These are phyloP conservation scores for Eleginops maclovinus DNA, from an alignment of 2,113 vertebrate species.

Conservation along the genomic window DNA sequence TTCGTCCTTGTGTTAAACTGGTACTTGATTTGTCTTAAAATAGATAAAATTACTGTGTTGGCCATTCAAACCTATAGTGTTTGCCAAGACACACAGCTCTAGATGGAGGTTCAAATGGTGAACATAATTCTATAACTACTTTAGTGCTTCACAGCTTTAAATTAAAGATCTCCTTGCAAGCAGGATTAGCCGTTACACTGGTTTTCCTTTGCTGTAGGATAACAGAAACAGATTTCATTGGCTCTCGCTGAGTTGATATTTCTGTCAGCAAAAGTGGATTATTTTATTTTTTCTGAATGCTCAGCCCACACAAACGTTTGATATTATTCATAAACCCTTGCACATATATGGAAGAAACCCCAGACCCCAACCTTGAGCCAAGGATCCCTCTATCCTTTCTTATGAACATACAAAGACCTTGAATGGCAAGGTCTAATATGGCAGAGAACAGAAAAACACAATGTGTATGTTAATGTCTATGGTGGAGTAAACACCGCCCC, in stretches of 20 bases:
- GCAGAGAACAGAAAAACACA: background rate
- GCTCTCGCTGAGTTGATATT: constrained; percentile 28
- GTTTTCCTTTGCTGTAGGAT: constrained; percentile 28
- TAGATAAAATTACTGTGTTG: constrained; percentile 32
- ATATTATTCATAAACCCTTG: background rate
- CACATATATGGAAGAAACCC: background rate
- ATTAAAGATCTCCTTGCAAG: constrained; percentile 30
- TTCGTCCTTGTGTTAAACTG: constrained; percentile 50
- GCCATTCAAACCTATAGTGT: constrained; percentile 20
- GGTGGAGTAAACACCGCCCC: background rate
- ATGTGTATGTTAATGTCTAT: background rate
- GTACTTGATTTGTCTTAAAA: constrained; percentile 54
- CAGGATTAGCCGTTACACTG: constrained; percentile 16
- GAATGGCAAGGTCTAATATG: background rate
- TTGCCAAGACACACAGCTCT: constrained; percentile 34
- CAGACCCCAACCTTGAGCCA: background rate
- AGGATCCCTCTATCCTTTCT: background rate
- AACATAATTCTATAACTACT: constrained; percentile 45
- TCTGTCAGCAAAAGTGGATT: constrained; percentile 26
- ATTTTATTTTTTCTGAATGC: constrained; percentile 1
- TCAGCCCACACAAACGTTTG: constrained; percentile 27
- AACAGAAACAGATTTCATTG: constrained; percentile 24
- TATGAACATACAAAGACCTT: background rate
- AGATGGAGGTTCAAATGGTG: constrained; percentile 21
- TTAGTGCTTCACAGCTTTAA: constrained; percentile 27